Evolutionary conservation across 2,113 vertebrate species (phyloP).

Genomic region (human (Homo sapiens)): DNA sequence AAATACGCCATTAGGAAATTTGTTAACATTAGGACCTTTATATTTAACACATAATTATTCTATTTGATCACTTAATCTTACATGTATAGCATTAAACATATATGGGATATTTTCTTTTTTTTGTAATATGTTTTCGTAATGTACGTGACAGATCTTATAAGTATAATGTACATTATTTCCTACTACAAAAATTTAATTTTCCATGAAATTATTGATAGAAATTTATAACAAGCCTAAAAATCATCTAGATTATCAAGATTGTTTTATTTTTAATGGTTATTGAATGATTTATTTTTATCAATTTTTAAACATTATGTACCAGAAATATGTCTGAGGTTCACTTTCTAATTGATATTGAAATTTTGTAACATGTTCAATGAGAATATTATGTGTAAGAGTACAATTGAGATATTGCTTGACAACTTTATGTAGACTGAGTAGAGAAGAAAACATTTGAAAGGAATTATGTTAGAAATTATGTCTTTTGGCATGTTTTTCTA

Average conservation of each 20-base stretch:
- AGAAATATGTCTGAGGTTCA: conserved; percentile 37
- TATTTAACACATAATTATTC: neutral
- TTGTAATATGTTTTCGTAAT: neutral
- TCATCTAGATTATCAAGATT: conserved; percentile 21
- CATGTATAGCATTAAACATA: conserved; percentile 23
- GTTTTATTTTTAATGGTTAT: conserved; percentile 26
- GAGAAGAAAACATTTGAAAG: conserved; percentile 3
- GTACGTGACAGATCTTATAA: neutral
- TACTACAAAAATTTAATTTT: conserved; percentile 40
- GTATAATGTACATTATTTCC: conserved; percentile 9
- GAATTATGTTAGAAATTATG: neutral
- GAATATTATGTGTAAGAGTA: neutral
- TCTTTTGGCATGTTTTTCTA: neutral
- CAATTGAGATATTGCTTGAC: neutral
- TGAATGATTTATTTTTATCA: conserved; percentile 31
- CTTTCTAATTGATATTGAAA: neutral
- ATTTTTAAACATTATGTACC: neutral
- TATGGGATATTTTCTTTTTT: neutral
- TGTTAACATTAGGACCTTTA: conserved; percentile 18
- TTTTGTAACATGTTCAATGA: neutral
- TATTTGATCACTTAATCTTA: neutral
- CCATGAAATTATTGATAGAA: conserved; percentile 27
- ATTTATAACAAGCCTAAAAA: neutral
- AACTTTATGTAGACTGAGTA: conserved; percentile 6
- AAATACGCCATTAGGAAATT: conserved; percentile 22